Percentiles rank a stretch among this genome's conserved stretches.
These are phyloP conservation scores for Laticauda laticaudata DNA, from an alignment of 2,113 vertebrate species.

Conservation along the genomic window DNA sequence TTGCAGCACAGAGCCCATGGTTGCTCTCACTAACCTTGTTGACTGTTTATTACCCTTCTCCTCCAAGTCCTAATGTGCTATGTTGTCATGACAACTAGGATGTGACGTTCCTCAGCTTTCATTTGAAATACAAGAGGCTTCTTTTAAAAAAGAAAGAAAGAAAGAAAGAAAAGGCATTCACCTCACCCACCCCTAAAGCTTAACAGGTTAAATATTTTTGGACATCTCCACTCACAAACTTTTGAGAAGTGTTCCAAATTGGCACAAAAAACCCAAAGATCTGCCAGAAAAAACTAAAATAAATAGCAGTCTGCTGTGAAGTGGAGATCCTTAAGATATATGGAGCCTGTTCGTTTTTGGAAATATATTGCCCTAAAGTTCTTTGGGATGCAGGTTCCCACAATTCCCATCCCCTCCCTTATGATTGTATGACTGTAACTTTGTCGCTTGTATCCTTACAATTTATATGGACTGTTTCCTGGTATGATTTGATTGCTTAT, in stretches of 20 bases:
- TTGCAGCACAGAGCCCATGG: constrained; percentile 18
- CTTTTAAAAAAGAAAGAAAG: neutral
- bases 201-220: neutral
- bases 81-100: constrained; percentile 30
- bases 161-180: neutral
- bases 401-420: neutral
- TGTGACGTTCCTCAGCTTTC: constrained; percentile 18
- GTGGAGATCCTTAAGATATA: neutral
- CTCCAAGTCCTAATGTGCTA: constrained; percentile 14
- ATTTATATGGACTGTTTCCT: too few relatives aligned
- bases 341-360: neutral
- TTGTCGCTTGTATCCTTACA: too few relatives aligned
- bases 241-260: neutral
- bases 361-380: neutral
- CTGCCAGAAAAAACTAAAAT: neutral
- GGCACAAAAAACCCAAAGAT: neutral
- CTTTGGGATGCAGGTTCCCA: neutral
- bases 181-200: neutral
- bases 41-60: constrained; percentile 26
- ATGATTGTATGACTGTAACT: too few relatives aligned
- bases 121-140: neutral
- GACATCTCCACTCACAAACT: neutral
- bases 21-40: constrained; percentile 27
- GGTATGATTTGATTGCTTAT: too few relatives aligned
- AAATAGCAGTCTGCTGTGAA: neutral